phyloP scores from a whole-genome alignment of 2,797 vertebrate species.

The Artibeus lituratus region DNA sequence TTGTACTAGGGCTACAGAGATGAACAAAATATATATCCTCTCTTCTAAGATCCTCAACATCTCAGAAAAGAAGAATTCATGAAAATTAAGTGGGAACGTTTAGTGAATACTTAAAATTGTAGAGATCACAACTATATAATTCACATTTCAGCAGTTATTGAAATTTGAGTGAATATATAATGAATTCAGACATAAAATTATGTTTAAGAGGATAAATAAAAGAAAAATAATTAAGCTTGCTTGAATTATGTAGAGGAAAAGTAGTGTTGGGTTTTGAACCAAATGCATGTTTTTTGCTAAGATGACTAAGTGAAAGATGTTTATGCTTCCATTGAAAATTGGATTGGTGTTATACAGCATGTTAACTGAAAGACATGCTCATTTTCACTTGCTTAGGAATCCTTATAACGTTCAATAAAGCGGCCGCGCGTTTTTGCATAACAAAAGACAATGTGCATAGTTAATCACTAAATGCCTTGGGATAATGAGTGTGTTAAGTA shows the following conservation, averaged over 20 bases:
- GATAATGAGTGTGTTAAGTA: constrained; percentile 54
- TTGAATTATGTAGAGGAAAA: neutral
- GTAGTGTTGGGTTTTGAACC: constrained; percentile 19
- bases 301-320: constrained; percentile 61
- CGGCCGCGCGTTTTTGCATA: constrained; percentile 67
- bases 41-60: neutral
- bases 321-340: constrained; percentile 65
- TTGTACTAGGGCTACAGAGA: neutral
- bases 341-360: constrained; percentile 65
- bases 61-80: constrained; percentile 24
- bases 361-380: constrained; percentile 66
- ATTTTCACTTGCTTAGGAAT: constrained; percentile 64
- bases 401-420: constrained; percentile 63
- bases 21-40: neutral
- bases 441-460: constrained; percentile 56
- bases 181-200: constrained; percentile 24
- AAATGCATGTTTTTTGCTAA: constrained; percentile 60
- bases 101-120: constrained; percentile 44
- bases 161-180: constrained; percentile 19
- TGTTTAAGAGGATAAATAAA: constrained; percentile 14
- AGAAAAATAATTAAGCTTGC: constrained; percentile 40
- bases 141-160: neutral
- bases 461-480: constrained; percentile 68
- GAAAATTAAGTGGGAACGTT: constrained; percentile 35
- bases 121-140: neutral